Percentiles rank a stretch among this genome's conserved stretches.
phyloP scores from a whole-genome alignment of 2,888 invertebrate genomes.

The Agriopis leucophaearia region DNA sequence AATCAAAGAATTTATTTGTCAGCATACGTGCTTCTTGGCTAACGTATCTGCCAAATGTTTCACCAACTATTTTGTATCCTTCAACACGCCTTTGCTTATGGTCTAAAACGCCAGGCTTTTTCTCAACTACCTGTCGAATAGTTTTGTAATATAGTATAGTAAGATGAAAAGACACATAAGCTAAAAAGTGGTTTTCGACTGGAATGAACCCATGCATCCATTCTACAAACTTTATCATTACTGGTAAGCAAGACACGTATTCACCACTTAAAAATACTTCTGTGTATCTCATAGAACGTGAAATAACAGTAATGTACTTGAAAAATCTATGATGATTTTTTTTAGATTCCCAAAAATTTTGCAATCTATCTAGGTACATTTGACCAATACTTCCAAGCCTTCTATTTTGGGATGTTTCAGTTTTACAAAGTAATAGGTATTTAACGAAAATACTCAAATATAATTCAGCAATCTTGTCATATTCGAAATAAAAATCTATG shows the following conservation, averaged over 20 bases:
- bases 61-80: conserved; percentile 2
- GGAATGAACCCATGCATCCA: conserved; percentile 59
- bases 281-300: conserved; percentile 34
- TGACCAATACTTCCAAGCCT: neutral
- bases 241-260: conserved; percentile 57
- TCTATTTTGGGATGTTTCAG: conserved; percentile 5
- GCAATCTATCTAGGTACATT: neutral
- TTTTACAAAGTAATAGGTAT: conserved; percentile 10
- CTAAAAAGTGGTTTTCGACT: conserved; percentile 56
- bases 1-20: conserved; percentile 2
- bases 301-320: neutral
- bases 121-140: conserved; percentile 50
- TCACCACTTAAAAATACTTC: conserved; percentile 56
- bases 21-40: neutral
- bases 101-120: neutral
- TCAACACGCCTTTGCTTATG: neutral
- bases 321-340: neutral
- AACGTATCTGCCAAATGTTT: conserved; percentile 7
- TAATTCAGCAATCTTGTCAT: conserved; percentile 4
- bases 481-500: neutral
- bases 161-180: conserved; percentile 59
- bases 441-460: conserved; percentile 5
- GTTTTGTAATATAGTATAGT: conserved; percentile 67
- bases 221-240: conserved; percentile 56
- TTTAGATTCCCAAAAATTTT: neutral